A percentile compares a stretch with the other conserved stretches of the same genome.
Evolutionary conservation across 1,140 invertebrate species (phyloP).

Genomic region (Limonius californicus): DNA sequence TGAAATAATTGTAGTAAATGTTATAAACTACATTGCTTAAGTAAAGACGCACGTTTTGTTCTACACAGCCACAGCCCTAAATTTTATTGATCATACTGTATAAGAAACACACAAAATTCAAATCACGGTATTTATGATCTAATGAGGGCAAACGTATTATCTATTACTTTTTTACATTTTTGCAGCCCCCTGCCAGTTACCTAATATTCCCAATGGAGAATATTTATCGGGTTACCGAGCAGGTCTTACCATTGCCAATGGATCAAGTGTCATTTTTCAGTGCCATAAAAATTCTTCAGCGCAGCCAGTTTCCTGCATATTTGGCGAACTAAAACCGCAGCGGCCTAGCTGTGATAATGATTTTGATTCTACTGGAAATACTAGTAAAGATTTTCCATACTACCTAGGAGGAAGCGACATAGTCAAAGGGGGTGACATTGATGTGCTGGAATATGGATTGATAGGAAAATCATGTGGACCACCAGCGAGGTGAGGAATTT

Average conservation of each 20-base stretch:
- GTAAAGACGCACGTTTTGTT: too few relatives aligned
- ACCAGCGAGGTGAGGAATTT: constrained; percentile 62
- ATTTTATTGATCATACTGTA: too few relatives aligned
- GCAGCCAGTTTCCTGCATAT: constrained; percentile 59
- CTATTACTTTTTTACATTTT: not conserved
- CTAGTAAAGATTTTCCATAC: constrained; percentile 39
- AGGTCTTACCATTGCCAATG: constrained; percentile 74
- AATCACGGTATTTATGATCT: too few relatives aligned
- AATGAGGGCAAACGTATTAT: too few relatives aligned
- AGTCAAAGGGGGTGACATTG: constrained; percentile 61
- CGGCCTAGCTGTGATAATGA: constrained; percentile 50
- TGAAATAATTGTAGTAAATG: too few relatives aligned
- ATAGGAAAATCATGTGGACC: constrained; percentile 59
- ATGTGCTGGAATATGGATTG: constrained; percentile 53
- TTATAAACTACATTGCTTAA: too few relatives aligned
- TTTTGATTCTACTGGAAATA: constrained; percentile 23
- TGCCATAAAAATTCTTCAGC: constrained; percentile 54
- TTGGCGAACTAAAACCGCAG: constrained; percentile 62
- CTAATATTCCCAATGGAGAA: constrained; percentile 64
- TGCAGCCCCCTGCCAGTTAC: constrained; percentile 69
- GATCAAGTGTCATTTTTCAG: constrained; percentile 63
- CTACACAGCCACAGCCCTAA: too few relatives aligned
- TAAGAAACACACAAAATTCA: too few relatives aligned
- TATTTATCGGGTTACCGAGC: constrained; percentile 73
- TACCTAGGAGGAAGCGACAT: constrained; percentile 62